A percentile compares a stretch with the other conserved stretches of the same genome.
These are phyloP conservation scores for Sander lucioperca DNA, from an alignment of 2,113 vertebrate genomes.

Conservation along the genomic window DNA sequence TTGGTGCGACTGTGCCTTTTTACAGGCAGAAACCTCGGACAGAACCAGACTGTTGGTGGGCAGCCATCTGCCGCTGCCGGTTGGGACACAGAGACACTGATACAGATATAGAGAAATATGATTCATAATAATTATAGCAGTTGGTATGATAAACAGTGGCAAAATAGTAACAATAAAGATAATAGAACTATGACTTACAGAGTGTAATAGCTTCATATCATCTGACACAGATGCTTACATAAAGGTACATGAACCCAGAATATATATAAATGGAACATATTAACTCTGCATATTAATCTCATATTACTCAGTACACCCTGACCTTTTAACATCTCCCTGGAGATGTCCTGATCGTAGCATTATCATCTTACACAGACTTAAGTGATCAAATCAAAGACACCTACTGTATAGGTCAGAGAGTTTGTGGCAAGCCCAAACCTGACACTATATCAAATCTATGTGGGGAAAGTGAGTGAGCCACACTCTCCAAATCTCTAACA, in stretches of 20 bases:
- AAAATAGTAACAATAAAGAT: too few relatives aligned
- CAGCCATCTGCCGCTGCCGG: too few relatives aligned
- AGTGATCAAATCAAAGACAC: constrained; percentile 4
- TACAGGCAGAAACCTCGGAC: too few relatives aligned
- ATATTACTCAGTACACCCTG: background rate
- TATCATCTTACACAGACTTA: background rate
- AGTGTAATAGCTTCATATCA: background rate
- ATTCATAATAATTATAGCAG: too few relatives aligned
- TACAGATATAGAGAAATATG: too few relatives aligned
- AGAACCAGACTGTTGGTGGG: too few relatives aligned
- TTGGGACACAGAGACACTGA: too few relatives aligned
- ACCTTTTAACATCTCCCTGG: background rate
- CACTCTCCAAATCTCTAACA: constrained; percentile 8
- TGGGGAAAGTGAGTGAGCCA: constrained; percentile 10
- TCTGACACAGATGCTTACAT: background rate
- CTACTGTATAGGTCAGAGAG: constrained; percentile 8
- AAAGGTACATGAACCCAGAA: background rate
- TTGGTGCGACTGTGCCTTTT: too few relatives aligned
- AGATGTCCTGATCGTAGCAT: background rate
- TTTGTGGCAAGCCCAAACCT: constrained; percentile 39
- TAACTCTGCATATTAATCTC: background rate
- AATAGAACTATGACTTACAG: too few relatives aligned
- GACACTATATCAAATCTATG: constrained; percentile 11
- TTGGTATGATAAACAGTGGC: too few relatives aligned
- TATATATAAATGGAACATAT: background rate